These are phyloP conservation scores for Micropoecilia bifurca DNA, from an alignment of 2,797 vertebrate genomes.

Conservation along the genomic window DNA sequence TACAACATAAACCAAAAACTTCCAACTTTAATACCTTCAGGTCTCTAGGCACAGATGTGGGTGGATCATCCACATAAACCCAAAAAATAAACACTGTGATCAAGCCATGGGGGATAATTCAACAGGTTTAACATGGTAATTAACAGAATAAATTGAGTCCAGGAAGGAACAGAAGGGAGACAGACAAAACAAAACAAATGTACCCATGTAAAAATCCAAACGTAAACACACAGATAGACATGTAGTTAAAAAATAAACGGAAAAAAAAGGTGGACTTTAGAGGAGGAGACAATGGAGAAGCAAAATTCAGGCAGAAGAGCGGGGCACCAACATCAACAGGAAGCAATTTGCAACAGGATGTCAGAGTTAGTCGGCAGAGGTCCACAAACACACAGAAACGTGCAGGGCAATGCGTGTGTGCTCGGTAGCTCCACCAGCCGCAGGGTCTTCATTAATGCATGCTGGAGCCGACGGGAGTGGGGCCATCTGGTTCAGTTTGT, in stretches of 20 bases:
- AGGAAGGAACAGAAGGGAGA: constrained; percentile 67
- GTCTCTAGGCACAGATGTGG: not conserved
- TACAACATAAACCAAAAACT: not conserved
- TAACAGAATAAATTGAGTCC: constrained; percentile 59
- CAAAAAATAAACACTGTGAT: constrained; percentile 42
- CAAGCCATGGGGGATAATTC: constrained; percentile 34
- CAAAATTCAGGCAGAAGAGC: constrained; percentile 36
- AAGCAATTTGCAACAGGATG: constrained; percentile 75
- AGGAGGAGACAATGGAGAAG: constrained; percentile 29
- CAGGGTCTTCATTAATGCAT: constrained; percentile 70
- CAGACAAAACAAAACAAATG: constrained; percentile 39
- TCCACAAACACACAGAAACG: constrained; percentile 26
- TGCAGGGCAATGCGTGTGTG: constrained; percentile 40
- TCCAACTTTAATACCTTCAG: not conserved
- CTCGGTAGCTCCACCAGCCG: constrained; percentile 56
- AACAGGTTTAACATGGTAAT: constrained; percentile 64
- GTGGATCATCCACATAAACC: constrained; percentile 33
- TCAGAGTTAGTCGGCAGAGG: constrained; percentile 42
- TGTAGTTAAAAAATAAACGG: constrained; percentile 5
- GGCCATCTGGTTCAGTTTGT: constrained; percentile 79
- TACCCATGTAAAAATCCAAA: constrained; percentile 20
- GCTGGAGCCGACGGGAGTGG: constrained; percentile 56
- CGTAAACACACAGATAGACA: constrained; percentile 8
- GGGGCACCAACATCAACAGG: constrained; percentile 69
- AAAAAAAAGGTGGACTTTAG: constrained; percentile 9